A percentile compares a stretch with the other conserved stretches of the same genome.
Evolutionary conservation across 2,113 vertebrate genomes (phyloP).

Genomic region (Ictalurus furcatus): DNA sequence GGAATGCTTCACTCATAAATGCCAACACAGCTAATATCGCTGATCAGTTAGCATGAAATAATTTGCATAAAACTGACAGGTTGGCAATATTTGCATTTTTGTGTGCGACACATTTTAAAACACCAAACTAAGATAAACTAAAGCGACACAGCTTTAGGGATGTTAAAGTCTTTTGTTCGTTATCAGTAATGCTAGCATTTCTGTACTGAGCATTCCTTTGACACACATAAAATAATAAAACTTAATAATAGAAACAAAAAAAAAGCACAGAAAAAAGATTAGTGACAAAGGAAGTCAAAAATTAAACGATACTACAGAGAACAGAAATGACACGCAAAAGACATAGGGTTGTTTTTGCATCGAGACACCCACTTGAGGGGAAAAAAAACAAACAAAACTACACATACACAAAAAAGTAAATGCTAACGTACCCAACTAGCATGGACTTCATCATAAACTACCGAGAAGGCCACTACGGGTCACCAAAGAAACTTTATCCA

Average conservation of each 20-base stretch:
- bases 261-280: not conserved
- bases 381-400: not conserved
- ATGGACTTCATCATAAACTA: slow-evolving; percentile 27
- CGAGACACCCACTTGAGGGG: not conserved
- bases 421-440: not conserved
- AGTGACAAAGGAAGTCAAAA: not conserved
- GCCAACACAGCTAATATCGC: not conserved
- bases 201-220: not conserved
- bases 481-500: not conserved
- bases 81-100: not conserved
- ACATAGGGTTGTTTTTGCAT: not conserved
- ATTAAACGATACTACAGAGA: not conserved
- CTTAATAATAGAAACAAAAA: not conserved
- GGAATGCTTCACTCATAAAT: not conserved
- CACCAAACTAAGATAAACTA: not conserved
- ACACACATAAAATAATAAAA: not conserved
- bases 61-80: slow-evolving; percentile 1
- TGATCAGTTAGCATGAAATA: not conserved
- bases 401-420: not conserved
- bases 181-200: not conserved
- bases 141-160: not conserved
- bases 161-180: not conserved
- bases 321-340: not conserved
- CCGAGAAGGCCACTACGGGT: slow-evolving; percentile 37
- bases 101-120: not conserved